These are phyloP conservation scores for Mythimna impura DNA, from an alignment of 2,888 invertebrate species.

Conservation along the genomic window DNA sequence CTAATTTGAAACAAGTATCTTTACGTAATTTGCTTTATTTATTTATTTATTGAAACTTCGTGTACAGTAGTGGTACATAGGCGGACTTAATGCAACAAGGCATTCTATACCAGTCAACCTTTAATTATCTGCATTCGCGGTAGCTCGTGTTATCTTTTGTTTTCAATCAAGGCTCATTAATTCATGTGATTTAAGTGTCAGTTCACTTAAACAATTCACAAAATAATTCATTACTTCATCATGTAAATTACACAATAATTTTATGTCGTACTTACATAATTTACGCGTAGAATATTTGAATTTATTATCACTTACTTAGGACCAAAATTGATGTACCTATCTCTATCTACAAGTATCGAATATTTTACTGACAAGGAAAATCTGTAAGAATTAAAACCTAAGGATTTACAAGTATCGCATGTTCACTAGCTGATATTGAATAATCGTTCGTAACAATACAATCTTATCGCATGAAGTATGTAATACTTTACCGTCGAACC, in stretches of 20 bases:
- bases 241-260: conserved; percentile 6
- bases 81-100: too few relatives aligned
- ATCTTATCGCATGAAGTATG: conserved; percentile 32
- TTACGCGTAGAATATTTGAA: background rate
- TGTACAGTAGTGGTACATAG: too few relatives aligned
- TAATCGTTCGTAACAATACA: conserved; percentile 20
- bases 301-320: background rate
- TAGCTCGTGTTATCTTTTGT: background rate
- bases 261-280: background rate
- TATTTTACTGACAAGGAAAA: background rate
- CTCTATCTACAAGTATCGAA: too few relatives aligned
- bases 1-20: background rate
- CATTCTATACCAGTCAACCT: too few relatives aligned
- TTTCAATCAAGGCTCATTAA: background rate
- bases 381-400: background rate
- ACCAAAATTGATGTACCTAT: background rate
- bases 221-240: background rate
- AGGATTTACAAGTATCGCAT: background rate
- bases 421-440: background rate
- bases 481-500: conserved; percentile 29
- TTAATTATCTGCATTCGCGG: conserved; percentile 1
- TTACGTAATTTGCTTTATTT: background rate
- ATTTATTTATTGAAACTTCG: too few relatives aligned
- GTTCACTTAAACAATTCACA: background rate
- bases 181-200: conserved; percentile 1